Base-by-base conservation (phyloP, 2,113 vertebrate species). In the Dissostichus mawsoni region DNA sequence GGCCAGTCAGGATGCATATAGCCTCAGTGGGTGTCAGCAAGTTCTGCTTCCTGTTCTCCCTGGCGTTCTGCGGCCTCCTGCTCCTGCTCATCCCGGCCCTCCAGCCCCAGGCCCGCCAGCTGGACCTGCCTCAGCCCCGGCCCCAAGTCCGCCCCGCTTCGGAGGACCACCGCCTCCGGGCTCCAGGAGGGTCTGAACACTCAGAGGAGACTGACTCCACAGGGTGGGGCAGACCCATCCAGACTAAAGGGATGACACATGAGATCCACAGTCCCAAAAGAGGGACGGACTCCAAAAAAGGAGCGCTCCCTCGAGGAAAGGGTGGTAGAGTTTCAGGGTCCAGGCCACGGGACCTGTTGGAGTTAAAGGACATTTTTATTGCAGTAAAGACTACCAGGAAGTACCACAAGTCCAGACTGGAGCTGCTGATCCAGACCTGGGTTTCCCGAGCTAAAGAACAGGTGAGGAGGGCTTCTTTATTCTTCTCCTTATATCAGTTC, bases 301-400 rank as follows among this genome's bases (percentile, higher is more conserved):
- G 58, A 1, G 16, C 67, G 57, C 7, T 52, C 4, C 41, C 9
- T 58, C 36, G 12, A 48, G 45, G 55, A 56, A 74, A 64, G 36
- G 47, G 5, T 8, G 25, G 52, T 66, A 13, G 45, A 51, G 10
- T 13, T 2, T 52, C 11, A 23, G 68, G 80, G 16, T 78, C 41
- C 3, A 89, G 17, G n/a, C 85, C 62, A 59, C 82, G 74, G 33
- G 95, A 96, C 55, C 80, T 63, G 4, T 87, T 99, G 25, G 91
- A 95, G 53, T 90, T 96, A 6, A 94, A 95, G 58, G 98, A 99
- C 89, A 91, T 99, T 92, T 99, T 99, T 77, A 95, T 99, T 57
- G 98, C 98, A 0, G 96, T 99, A 61, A 99, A 98, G 92, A 99
- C 98, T 11, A 99, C 98, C 25, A 95, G 95, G 65, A 97, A 97